Base-by-base conservation (phyloP, 2,888 invertebrate species). In the Clunio marinus region DNA sequence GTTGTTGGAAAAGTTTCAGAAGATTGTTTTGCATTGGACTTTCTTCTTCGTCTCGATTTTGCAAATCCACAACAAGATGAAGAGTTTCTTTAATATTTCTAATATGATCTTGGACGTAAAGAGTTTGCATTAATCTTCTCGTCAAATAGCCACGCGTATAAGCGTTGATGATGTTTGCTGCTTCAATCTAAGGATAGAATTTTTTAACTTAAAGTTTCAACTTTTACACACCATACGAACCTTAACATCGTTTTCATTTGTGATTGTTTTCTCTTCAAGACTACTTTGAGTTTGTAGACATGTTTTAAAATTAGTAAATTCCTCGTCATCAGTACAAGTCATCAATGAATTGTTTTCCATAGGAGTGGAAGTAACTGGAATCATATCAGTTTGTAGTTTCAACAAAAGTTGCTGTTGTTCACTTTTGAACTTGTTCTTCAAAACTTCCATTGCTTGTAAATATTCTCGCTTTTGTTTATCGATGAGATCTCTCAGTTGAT, bases 41-140 rank as follows among this genome's bases (percentile, higher is more conserved):
- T 72, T 81, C 80, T 71, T 81, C 83, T 13, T 80, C 80, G 70
- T 83, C 86, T 70, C 84, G 82, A 72, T 91, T 89, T 74, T n/a
- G 17, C 7, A 92, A 81, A 74, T 87, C 85, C 72, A 91, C 79
- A 57, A 91, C 89, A 77, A 89, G 89, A 63, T 88, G 80, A 69
- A 91, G 78, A 2, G 91, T 89, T 75, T 92, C 92, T 75, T 84
- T 82, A 72, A 93, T 89, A 2, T 89, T 91, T 78, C 88, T 86
- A 72, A 91, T 88, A 2, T 89, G 81, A 69, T 81, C 80, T 75
- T 87, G 87, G 3, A 92, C 88, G 71, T 86, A 85, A 72, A 87
- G 88, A 0, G 92, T 89, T 73, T 81, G 82, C 80, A 92, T 82
- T 70, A 93, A 80, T 69, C 91, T 82, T 67, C 93, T 83, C 13